Conservation (phyloP, 2,797 vertebrate genomes). For the Acridotheres tristis region DNA sequence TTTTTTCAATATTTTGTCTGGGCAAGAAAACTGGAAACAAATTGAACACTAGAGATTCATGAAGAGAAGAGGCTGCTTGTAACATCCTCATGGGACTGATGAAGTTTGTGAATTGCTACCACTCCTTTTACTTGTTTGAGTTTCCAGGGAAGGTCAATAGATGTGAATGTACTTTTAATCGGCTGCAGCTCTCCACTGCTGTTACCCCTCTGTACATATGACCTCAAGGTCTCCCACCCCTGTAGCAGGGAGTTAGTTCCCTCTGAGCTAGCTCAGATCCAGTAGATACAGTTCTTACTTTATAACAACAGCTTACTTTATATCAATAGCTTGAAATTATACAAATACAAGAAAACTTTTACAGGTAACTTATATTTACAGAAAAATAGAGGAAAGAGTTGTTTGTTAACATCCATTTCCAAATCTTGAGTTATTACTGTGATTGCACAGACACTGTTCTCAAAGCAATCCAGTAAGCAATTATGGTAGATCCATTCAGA, state of each 20-base stretch:
- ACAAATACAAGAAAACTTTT: neutral
- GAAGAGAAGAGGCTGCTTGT: neutral
- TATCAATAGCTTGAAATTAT: neutral
- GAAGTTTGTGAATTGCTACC: conserved; percentile 13
- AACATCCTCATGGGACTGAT: conserved; percentile 8
- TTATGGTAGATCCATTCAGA: neutral
- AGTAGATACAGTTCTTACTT: neutral
- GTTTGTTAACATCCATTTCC: neutral
- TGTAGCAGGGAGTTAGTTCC: neutral
- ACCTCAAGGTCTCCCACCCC: neutral
- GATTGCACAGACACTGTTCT: neutral
- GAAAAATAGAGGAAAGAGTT: neutral
- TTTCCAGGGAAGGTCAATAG: neutral
- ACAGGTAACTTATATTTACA: neutral
- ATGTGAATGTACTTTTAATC: conserved; percentile 14
- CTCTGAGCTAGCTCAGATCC: neutral
- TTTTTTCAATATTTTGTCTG: conserved; percentile 5
- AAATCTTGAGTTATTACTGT: neutral
- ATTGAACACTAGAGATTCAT: neutral
- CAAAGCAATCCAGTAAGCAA: neutral
- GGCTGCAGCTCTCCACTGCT: neutral
- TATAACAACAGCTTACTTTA: neutral
- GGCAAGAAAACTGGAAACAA: conserved; percentile 2
- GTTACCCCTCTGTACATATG: neutral
- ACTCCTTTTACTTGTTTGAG: neutral